Conservation (phyloP, 2,888 invertebrate genomes). For the Junonia oenone region DNA sequence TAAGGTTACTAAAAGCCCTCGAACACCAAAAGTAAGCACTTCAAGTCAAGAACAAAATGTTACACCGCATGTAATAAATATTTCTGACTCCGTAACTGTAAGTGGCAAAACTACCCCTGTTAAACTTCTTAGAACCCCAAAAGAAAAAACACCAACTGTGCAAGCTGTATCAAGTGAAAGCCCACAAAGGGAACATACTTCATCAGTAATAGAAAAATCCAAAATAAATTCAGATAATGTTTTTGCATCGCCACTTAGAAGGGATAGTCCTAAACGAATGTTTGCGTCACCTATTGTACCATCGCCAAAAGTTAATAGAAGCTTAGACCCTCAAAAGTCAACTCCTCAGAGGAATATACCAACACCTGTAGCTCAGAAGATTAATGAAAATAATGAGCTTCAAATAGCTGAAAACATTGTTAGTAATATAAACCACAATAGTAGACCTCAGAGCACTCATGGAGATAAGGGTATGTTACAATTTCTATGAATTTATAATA, state of each 20-base stretch:
- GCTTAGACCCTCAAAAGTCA: conserved; percentile 33
- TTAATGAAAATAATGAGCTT: conserved; percentile 33
- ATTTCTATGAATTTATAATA: background rate
- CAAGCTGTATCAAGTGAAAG: background rate
- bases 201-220: conserved; percentile 4
- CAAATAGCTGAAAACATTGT: conserved; percentile 32
- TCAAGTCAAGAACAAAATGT: conserved; percentile 33
- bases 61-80: conserved; percentile 22
- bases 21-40: conserved; percentile 33
- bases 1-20: conserved; percentile 42
- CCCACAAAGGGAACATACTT: background rate
- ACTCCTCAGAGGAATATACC: conserved; percentile 19
- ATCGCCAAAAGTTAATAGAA: conserved; percentile 37
- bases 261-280: conserved; percentile 29
- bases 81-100: conserved; percentile 12
- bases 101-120: conserved; percentile 1
- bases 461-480: conserved; percentile 43
- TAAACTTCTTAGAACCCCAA: conserved; percentile 13
- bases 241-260: conserved; percentile 33
- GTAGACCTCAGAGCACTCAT: conserved; percentile 32
- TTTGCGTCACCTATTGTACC: conserved; percentile 33
- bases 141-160: background rate
- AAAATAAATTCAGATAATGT: conserved; percentile 5
- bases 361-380: conserved; percentile 33
- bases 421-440: conserved; percentile 33